Percentiles rank a stretch among this genome's conserved stretches.
These are phyloP conservation scores for Eurosta solidaginis DNA, from an alignment of 1,140 invertebrate species.

Conservation along the genomic window DNA sequence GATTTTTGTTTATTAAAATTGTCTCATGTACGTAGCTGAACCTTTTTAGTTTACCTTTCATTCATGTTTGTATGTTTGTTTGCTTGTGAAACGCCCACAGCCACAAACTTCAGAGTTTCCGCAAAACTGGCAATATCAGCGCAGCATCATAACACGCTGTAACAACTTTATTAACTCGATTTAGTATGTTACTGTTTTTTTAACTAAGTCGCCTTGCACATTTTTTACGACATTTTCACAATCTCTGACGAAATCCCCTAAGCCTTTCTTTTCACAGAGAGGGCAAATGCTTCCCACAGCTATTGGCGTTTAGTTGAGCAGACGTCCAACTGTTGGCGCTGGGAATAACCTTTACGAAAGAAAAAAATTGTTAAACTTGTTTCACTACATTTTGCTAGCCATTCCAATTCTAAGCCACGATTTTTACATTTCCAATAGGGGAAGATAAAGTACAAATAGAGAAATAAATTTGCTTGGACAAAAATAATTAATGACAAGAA, in stretches of 20 bases:
- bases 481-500: constrained; percentile 4
- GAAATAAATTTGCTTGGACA: neutral
- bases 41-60: no score
- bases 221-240: constrained; percentile 6
- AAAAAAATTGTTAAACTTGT: neutral
- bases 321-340: neutral
- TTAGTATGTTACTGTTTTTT: neutral
- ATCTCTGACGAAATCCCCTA: constrained; percentile 11
- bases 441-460: neutral
- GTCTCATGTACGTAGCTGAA: neutral
- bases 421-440: neutral
- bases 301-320: neutral
- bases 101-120: neutral
- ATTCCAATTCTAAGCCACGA: neutral
- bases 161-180: neutral
- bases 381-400: neutral
- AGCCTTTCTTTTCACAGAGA: neutral
- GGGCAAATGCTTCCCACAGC: neutral
- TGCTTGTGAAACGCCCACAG: neutral
- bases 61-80: neutral
- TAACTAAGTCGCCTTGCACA: neutral
- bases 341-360: neutral
- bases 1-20: neutral
- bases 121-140: neutral
- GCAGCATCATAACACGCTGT: neutral